phyloP scores from a whole-genome alignment of 2,888 invertebrate genomes.

The Phaedon cochleariae region DNA sequence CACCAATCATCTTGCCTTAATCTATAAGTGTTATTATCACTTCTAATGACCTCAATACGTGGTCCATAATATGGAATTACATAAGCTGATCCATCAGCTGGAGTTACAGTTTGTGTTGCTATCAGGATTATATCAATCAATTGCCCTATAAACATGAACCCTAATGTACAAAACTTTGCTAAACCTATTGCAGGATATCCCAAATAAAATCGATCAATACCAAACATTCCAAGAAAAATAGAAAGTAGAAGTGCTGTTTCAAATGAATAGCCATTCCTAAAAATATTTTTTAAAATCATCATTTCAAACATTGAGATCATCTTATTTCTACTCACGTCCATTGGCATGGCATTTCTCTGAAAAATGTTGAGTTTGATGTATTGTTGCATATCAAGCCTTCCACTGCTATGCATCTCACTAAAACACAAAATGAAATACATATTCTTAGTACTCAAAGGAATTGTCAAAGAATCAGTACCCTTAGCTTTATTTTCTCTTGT shows the following conservation, averaged over 20 bases:
- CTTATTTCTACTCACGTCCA: slow-evolving; percentile 83
- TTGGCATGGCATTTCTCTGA: slow-evolving; percentile 85
- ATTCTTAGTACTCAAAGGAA: too few species aligned
- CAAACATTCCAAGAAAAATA: slow-evolving; percentile 98
- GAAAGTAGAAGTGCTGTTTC: slow-evolving; percentile 92
- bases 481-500: slow-evolving; percentile 80
- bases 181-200: slow-evolving; percentile 97
- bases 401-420: slow-evolving; percentile 84
- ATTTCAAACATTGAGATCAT: not conserved
- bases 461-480: too few species aligned
- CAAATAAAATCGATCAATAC: slow-evolving; percentile 96
- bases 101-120: slow-evolving; percentile 92
- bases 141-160: slow-evolving; percentile 96
- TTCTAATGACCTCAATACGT: slow-evolving; percentile 79
- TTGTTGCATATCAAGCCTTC: slow-evolving; percentile 84
- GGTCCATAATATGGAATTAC: slow-evolving; percentile 95
- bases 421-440: too few species aligned
- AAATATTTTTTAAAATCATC: slow-evolving; percentile 37
- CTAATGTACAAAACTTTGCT: slow-evolving; percentile 93
- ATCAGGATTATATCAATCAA: slow-evolving; percentile 94
- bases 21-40: slow-evolving; percentile 86
- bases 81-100: slow-evolving; percentile 94
- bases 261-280: slow-evolving; percentile 92
- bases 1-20: slow-evolving; percentile 82
- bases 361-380: slow-evolving; percentile 82